A percentile compares a stretch with the other conserved stretches of the same genome.
Evolutionary conservation across 2,797 vertebrate species (phyloP).

Genomic region (Trichosurus vulpecula): DNA sequence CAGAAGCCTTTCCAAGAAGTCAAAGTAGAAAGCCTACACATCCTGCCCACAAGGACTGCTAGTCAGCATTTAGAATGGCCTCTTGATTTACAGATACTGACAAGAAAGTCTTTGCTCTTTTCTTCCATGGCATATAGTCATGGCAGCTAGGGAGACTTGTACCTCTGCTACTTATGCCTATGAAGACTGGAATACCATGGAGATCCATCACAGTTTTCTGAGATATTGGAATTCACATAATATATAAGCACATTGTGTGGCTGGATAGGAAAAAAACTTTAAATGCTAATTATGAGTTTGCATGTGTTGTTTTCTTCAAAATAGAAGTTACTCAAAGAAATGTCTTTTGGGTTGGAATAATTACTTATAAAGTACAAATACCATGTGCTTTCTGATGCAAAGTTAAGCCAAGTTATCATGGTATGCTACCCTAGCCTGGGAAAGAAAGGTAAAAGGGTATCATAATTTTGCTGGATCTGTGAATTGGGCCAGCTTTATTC

Average conservation of each 20-base stretch:
- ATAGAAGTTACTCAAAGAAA: conserved; percentile 45
- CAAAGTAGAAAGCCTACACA: neutral
- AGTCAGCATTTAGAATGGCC: neutral
- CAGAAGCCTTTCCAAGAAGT: neutral
- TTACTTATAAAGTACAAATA: conserved; percentile 36
- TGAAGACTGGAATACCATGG: too few species aligned
- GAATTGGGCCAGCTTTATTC: neutral
- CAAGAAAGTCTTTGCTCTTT: neutral
- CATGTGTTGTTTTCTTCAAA: conserved; percentile 53
- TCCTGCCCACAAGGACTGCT: neutral
- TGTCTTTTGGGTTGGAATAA: conserved; percentile 41
- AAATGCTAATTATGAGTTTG: conserved; percentile 47
- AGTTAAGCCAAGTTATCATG: neutral
- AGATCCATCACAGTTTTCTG: neutral
- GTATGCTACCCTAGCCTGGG: conserved; percentile 6
- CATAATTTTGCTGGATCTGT: neutral
- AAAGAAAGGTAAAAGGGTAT: neutral
- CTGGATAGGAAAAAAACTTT: conserved; percentile 54
- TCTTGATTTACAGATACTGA: neutral
- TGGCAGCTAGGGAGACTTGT: neutral
- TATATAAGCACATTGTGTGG: neutral
- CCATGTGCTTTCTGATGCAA: neutral
- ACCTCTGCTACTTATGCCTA: neutral
- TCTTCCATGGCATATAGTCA: neutral
- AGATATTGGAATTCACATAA: neutral